Percentiles rank a stretch among this genome's conserved stretches.
phyloP scores from a whole-genome alignment of 1,140 invertebrate species.

The Lepidotrigona ventralis region DNA sequence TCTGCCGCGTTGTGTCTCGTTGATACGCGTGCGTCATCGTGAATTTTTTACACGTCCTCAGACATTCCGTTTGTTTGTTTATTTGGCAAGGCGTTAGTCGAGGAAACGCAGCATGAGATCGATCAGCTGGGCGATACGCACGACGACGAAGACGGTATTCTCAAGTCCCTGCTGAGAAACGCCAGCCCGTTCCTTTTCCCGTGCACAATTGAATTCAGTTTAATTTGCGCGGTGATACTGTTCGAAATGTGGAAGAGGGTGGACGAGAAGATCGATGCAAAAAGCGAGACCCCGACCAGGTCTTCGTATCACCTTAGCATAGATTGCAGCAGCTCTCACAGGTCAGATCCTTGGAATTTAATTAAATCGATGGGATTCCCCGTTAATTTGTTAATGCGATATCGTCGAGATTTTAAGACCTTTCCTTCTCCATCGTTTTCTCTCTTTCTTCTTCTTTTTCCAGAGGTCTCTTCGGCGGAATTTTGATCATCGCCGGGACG shows the following conservation, averaged over 20 bases:
- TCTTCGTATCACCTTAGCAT: conserved; percentile 90
- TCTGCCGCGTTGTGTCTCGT: too few relatives aligned
- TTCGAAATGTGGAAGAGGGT: conserved; percentile 92
- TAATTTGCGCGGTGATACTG: conserved; percentile 91
- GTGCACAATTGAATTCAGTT: conserved; percentile 93
- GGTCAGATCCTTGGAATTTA: conserved; percentile 54
- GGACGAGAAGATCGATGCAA: conserved; percentile 69
- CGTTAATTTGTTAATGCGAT: conserved; percentile 41
- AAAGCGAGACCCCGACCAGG: conserved; percentile 75
- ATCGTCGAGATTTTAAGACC: conserved; percentile 30
- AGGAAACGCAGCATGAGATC: conserved; percentile 91
- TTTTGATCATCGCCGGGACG: conserved; percentile 90
- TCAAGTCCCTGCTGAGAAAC: conserved; percentile 86
- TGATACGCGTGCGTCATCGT: background rate
- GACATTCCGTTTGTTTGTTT: conserved; percentile 24
- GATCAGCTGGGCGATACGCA: conserved; percentile 81
- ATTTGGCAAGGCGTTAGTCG: conserved; percentile 81
- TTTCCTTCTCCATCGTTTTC: too few relatives aligned
- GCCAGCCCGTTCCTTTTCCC: conserved; percentile 93
- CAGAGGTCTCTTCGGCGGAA: conserved; percentile 91
- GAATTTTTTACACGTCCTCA: conserved; percentile 21
- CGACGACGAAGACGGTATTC: conserved; percentile 82
- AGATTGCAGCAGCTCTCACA: conserved; percentile 93
- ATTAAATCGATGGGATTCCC: conserved; percentile 28
- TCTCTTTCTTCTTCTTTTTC: background rate